Percentiles rank a stretch among this genome's conserved stretches.
Conservation (phyloP, 2,113 vertebrate genomes). For the Silurus glanis region DNA sequence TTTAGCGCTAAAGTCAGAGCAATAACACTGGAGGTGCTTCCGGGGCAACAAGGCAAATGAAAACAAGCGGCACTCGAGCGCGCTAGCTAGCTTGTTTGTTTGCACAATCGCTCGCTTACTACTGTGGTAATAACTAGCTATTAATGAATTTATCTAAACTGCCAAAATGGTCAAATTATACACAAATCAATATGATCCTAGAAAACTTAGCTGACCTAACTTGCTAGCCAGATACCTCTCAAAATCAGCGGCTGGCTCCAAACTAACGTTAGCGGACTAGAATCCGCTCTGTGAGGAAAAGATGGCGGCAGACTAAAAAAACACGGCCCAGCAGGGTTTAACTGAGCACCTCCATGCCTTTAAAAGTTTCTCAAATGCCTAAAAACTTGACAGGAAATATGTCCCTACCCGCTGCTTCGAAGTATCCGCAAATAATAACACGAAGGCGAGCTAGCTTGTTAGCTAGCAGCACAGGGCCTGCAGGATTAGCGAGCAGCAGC, state of each 20-base stretch:
- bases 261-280: slow-evolving; percentile 46
- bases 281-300: slow-evolving; percentile 62
- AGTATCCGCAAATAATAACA: slow-evolving; percentile 44
- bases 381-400: not conserved
- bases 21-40: not conserved
- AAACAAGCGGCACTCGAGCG: slow-evolving; percentile 1
- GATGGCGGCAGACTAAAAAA: slow-evolving; percentile 79
- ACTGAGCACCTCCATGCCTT: not conserved
- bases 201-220: not conserved
- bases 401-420: slow-evolving; percentile 61
- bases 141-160: not conserved
- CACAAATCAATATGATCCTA: not conserved
- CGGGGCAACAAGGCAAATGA: not conserved
- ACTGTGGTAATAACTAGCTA: not conserved
- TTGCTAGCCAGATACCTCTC: slow-evolving; percentile 40
- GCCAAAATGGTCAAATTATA: not conserved
- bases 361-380: not conserved
- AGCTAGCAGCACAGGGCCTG: slow-evolving; percentile 66
- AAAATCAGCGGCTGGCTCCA: slow-evolving; percentile 34
- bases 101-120: not conserved
- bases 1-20: not conserved
- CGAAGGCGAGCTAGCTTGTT: slow-evolving; percentile 47
- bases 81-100: not conserved
- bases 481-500: slow-evolving; percentile 55
- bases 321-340: slow-evolving; percentile 24